Conservation (phyloP, 2,113 vertebrate species). For the Festucalex cinctus region DNA sequence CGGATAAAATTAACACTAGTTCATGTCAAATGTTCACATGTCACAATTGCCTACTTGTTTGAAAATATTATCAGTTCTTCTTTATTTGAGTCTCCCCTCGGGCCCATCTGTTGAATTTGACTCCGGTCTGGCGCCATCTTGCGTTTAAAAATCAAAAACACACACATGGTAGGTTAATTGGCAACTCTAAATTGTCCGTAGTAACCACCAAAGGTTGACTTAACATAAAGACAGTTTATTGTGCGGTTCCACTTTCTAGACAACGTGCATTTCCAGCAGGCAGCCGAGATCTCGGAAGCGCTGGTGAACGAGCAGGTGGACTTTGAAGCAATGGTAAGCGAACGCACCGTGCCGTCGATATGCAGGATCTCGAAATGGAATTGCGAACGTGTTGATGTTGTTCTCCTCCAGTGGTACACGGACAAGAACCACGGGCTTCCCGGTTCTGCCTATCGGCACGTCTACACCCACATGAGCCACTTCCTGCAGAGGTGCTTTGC, state of each 20-base stretch:
- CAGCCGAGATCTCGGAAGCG: slow-evolving; percentile 93
- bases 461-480: slow-evolving; percentile 92
- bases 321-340: slow-evolving; percentile 92
- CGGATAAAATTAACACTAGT: too few relatives aligned
- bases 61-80: too few relatives aligned
- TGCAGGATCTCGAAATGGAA: background rate
- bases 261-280: slow-evolving; percentile 97
- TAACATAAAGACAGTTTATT: too few relatives aligned
- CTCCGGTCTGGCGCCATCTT: too few relatives aligned
- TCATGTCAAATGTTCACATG: too few relatives aligned
- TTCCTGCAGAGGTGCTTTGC: slow-evolving; percentile 88
- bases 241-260: slow-evolving; percentile 67
- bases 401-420: slow-evolving; percentile 85
- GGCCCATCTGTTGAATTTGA: too few relatives aligned
- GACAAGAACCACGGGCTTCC: slow-evolving; percentile 87
- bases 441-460: slow-evolving; percentile 82
- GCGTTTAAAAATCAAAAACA: too few relatives aligned
- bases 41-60: too few relatives aligned
- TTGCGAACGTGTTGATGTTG: background rate
- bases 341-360: background rate
- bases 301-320: slow-evolving; percentile 90
- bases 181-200: too few relatives aligned
- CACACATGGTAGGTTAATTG: too few relatives aligned
- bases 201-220: too few relatives aligned
- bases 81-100: too few relatives aligned